These are phyloP conservation scores for Centruroides sculpturatus DNA, from an alignment of 1,140 invertebrate species.

Conservation along the genomic window DNA sequence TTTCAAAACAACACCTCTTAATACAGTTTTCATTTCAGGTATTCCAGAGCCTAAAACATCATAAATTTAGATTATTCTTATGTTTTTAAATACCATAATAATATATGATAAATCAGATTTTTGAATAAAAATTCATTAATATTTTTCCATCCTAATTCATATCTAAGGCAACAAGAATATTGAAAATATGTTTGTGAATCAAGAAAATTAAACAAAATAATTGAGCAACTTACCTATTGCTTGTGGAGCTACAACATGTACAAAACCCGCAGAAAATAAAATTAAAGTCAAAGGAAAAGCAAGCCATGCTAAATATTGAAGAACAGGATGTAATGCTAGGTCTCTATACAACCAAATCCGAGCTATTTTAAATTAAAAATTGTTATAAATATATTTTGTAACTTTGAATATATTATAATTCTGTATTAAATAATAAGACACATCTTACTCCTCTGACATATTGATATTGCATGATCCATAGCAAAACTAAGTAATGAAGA, in stretches of 20 bases:
- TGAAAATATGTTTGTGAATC: slow-evolving; percentile 11
- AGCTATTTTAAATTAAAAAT: slow-evolving; percentile 38
- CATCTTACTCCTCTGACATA: slow-evolving; percentile 71
- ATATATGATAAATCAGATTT: too few relatives aligned
- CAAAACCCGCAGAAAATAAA: slow-evolving; percentile 85
- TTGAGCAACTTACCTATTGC: slow-evolving; percentile 53
- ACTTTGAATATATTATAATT: too few relatives aligned
- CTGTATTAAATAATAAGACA: too few relatives aligned
- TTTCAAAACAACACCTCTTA: slow-evolving; percentile 89
- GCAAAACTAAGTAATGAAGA: slow-evolving; percentile 90
- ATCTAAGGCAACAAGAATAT: too few relatives aligned
- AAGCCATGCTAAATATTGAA: slow-evolving; percentile 85
- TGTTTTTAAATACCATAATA: too few relatives aligned
- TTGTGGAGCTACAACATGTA: slow-evolving; percentile 87
- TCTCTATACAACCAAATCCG: slow-evolving; percentile 85
- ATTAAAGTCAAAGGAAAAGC: slow-evolving; percentile 73
- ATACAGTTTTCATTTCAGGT: slow-evolving; percentile 98
- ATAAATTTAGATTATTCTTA: neutral
- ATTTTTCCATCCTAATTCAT: too few relatives aligned
- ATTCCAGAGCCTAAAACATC: slow-evolving; percentile 73
- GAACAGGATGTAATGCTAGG: slow-evolving; percentile 54
- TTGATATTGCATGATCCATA: slow-evolving; percentile 88
- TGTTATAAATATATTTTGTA: too few relatives aligned
- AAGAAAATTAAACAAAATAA: too few relatives aligned
- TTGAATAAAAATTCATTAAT: too few relatives aligned